phyloP scores from a whole-genome alignment of 2,797 vertebrate genomes.

The Sebastes elongatus region DNA sequence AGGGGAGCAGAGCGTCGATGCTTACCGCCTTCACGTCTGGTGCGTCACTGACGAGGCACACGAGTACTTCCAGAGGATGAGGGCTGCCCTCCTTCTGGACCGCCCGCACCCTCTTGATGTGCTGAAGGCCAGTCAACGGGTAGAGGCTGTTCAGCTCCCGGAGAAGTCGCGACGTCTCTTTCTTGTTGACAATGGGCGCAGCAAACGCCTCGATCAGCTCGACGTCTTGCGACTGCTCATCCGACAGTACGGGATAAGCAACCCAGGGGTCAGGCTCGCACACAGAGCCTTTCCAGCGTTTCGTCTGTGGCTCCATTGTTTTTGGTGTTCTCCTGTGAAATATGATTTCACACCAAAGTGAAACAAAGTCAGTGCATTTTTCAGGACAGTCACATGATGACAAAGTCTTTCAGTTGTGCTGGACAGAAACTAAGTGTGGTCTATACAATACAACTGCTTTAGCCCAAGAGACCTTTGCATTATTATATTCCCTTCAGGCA shows the following conservation, averaged over 20 bases:
- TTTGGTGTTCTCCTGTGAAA: slow-evolving; percentile 44
- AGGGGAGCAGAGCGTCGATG: slow-evolving; percentile 73
- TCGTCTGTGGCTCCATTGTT: slow-evolving; percentile 82
- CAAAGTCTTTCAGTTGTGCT: not conserved
- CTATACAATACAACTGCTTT: not conserved
- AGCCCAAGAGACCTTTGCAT: not conserved
- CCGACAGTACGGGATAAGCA: slow-evolving; percentile 84
- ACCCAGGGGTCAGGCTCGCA: slow-evolving; percentile 70
- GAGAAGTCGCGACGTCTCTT: slow-evolving; percentile 85
- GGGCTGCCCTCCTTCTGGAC: slow-evolving; percentile 48
- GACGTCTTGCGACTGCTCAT: slow-evolving; percentile 78
- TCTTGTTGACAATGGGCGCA: slow-evolving; percentile 84
- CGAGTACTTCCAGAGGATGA: slow-evolving; percentile 83
- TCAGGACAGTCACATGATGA: slow-evolving; percentile 8
- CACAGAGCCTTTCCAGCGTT: slow-evolving; percentile 69
- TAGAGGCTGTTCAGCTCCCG: slow-evolving; percentile 76
- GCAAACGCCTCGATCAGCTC: slow-evolving; percentile 83
- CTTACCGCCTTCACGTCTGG: not conserved
- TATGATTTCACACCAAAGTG: slow-evolving; percentile 33
- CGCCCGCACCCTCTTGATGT: slow-evolving; percentile 88
- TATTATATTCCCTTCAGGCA: not conserved
- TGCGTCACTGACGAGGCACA: slow-evolving; percentile 78
- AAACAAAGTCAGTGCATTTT: slow-evolving; percentile 25
- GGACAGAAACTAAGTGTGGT: not conserved
- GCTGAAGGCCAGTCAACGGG: slow-evolving; percentile 80